Conservation (phyloP, 2,888 invertebrate species). For the Sicus ferrugineus region DNA sequence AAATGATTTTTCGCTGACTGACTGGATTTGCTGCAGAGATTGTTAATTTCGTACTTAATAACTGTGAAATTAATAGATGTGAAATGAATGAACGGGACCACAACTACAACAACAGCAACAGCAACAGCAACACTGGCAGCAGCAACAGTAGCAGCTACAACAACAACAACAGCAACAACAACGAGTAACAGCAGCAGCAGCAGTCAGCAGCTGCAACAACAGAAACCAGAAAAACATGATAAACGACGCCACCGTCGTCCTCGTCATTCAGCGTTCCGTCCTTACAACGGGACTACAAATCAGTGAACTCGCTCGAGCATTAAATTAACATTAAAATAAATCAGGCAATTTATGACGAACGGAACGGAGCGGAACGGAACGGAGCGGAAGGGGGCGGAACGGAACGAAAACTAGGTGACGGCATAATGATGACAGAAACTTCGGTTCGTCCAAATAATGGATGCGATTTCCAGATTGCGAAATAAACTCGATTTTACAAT, state of each 20-base stretch:
- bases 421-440: no score
- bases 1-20: no score
- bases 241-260: neutral
- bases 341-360: neutral
- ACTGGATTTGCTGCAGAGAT: no score
- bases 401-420: no score
- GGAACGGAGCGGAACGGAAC: no score
- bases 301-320: neutral
- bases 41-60: neutral
- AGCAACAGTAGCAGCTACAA: neutral
- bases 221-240: neutral
- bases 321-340: neutral
- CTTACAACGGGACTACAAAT: neutral
- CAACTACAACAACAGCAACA: slow-evolving; percentile 2
- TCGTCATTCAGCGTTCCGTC: neutral
- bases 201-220: neutral
- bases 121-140: neutral
- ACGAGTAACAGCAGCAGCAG: neutral
- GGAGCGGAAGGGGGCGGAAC: no score
- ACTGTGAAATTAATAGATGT: neutral
- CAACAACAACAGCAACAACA: neutral
- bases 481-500: no score
- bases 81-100: neutral
- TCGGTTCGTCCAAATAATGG: no score
- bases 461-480: no score